Base-by-base conservation (phyloP, 2,797 vertebrate species). In the Valencia hispanica region DNA sequence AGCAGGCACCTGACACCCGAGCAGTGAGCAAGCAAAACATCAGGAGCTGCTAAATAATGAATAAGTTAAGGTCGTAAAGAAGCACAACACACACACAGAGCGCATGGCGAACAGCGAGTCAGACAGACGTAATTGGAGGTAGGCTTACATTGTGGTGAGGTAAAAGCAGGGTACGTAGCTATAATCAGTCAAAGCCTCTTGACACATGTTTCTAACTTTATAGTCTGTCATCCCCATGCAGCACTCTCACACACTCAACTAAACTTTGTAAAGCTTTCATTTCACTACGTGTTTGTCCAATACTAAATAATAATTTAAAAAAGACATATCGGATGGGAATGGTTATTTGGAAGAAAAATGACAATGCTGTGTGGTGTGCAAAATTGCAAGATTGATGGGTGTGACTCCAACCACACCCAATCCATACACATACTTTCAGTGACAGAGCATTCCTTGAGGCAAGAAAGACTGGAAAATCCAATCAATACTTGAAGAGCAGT, bases 31-130 rank as follows among this genome's bases (percentile, higher is more conserved):
- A 92, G 90, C 55, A 9, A 79, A 91, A 87, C 91, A 91, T 85
- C 83, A 87, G 80, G 79, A 88, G 87, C 84, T 89, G 78, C 82
- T 93, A 88, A 95, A 95, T 94, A 95, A 94, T 94, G 88, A 87
- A 95, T 88, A 91, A 91, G 84, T 25, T 2, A 85, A 75, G 79
- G 77, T 79, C 68, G 84, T 51, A 53, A 72, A 83, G 72, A 85
- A 53, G 41, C 63, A 65, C 43, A 39, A 68, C 73, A 50, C 68
- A 74, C 51, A 48, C 71, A 61, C 77, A 79, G 74, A 57, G 78
- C 87, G 88, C 88, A 92, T 84, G 87, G 86, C 72, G 77, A 80
- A 84, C 72, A 76, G 80, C 75, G 87, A 90, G 90, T 89, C 86
- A 78, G 68, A 25, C 73, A 78, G 84, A 81, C 80, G 79, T 90